Base-by-base conservation (phyloP, 2,113 vertebrate species). In the Alligator mississippiensis region DNA sequence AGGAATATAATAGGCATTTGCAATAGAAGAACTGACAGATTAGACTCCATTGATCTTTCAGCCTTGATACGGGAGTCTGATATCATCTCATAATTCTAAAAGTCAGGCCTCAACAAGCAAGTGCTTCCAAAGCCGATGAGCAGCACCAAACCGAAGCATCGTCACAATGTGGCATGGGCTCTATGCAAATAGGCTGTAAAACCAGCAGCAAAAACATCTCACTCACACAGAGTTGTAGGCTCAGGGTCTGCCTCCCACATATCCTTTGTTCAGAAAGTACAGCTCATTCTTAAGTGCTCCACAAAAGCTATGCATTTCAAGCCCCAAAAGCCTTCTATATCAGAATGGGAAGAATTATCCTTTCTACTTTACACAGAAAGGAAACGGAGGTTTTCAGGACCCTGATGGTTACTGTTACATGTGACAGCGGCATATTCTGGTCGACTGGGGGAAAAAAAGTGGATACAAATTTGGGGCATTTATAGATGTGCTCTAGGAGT, bases 171-270 rank as follows among this genome's bases (percentile, higher is more conserved):
- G 84, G 82, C 55, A 0, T 2, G 0, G 3, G 85, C 82, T 85
- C 8, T 77, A 64, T 63, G 88, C 82, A 61, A 85, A 72, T 68
- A 89, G 88, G 79, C 86, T 88, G 91, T 30, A 16, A 63, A 79
- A 21, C 5, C 72, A 59, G 88, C 22, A 72, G 72, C 4, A 3
- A 82, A 38, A 30, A 2, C 77, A 19, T 25, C 58, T 10, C 80
- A 3, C 47, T 47, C 47, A 3, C 54, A 2, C 84, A n/a, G 1
- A 34, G 61, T 0, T 82, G 88, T 12, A 4, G 47, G 22, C 77
- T 19, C 2, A 2, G 75, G 90, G 90, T 58, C 54, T 4, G 66
- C 74, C 15, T 19, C 61, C 24, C 6, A 7, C 61, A 79, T 5
- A 9, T 18, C 64, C 77, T 82, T 74, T 80, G 81, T 38, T 59